Percentiles rank a stretch among this genome's conserved stretches.
These are phyloP conservation scores for Hypsopygia costalis DNA, from an alignment of 2,888 invertebrate genomes.

Conservation along the genomic window DNA sequence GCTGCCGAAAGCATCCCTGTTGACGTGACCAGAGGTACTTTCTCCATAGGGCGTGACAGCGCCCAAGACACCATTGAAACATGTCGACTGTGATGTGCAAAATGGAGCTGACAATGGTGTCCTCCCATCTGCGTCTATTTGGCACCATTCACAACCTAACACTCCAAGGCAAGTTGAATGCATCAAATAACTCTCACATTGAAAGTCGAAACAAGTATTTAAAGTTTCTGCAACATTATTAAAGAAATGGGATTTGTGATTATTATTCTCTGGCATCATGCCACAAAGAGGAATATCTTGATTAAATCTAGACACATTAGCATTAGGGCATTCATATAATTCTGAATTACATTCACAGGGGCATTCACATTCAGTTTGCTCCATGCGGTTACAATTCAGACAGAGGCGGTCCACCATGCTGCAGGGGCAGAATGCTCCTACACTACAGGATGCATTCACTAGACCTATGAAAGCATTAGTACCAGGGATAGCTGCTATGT, in stretches of 20 bases:
- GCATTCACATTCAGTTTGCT: slow-evolving; percentile 96
- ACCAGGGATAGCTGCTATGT: slow-evolving; percentile 88
- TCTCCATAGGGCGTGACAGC: slow-evolving; percentile 91
- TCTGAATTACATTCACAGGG: slow-evolving; percentile 92
- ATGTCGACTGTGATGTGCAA: slow-evolving; percentile 89
- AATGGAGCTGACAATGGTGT: slow-evolving; percentile 85
- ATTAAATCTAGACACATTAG: slow-evolving; percentile 46
- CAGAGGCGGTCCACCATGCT: slow-evolving; percentile 93
- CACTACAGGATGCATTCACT: slow-evolving; percentile 92
- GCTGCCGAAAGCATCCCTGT: slow-evolving; percentile 69
- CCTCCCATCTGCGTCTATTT: slow-evolving; percentile 87
- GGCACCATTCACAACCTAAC: slow-evolving; percentile 96
- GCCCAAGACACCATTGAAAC: slow-evolving; percentile 93
- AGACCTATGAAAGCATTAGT: slow-evolving; percentile 95
- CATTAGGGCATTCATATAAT: slow-evolving; percentile 55
- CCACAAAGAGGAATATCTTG: slow-evolving; percentile 65
- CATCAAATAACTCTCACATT: slow-evolving; percentile 83
- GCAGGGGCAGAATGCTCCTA: slow-evolving; percentile 94
- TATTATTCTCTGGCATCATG: slow-evolving; percentile 68
- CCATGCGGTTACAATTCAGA: slow-evolving; percentile 96
- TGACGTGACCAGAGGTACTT: slow-evolving; percentile 77
- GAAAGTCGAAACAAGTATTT: slow-evolving; percentile 84
- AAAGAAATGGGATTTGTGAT: slow-evolving; percentile 72
- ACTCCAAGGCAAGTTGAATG: slow-evolving; percentile 86
- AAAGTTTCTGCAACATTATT: slow-evolving; percentile 75